Conservation (phyloP, 2,113 vertebrate species). For the Aplodontia rufa region DNA sequence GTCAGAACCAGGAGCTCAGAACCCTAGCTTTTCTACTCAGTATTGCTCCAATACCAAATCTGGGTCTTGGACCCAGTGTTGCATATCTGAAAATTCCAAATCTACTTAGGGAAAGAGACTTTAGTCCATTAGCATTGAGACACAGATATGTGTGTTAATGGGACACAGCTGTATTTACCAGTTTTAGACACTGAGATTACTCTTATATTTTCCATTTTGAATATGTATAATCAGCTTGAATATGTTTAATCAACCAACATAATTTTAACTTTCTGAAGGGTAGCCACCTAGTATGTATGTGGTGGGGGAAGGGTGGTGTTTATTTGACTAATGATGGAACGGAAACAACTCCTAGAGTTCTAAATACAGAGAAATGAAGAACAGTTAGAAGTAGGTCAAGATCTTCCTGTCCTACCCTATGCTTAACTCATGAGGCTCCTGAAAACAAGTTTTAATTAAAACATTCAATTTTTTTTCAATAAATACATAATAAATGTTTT, state of each 20-base stretch:
- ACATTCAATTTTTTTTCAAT: background rate
- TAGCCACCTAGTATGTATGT: background rate
- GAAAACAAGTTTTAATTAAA: conserved; percentile 23
- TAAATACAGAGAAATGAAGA: conserved; percentile 19
- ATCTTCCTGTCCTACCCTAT: background rate
- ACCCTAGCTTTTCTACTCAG: background rate
- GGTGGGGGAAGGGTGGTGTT: background rate
- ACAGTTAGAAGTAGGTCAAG: conserved; percentile 16
- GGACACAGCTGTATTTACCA: background rate
- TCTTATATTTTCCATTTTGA: background rate
- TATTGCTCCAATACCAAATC: background rate
- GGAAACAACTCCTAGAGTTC: background rate
- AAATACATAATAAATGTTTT: background rate
- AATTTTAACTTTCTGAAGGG: background rate
- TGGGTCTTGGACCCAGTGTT: background rate
- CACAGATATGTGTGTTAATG: background rate
- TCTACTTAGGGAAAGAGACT: background rate
- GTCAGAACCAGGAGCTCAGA: background rate
- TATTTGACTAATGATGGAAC: background rate
- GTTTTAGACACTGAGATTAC: background rate
- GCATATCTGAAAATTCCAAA: background rate
- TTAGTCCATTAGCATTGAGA: background rate
- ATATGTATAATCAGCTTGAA: background rate
- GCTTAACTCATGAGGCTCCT: background rate
- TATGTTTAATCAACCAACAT: background rate